A percentile compares a stretch with the other conserved stretches of the same genome.
Evolutionary conservation across 2,888 invertebrate genomes (phyloP).

Genomic region (Disparrhopalites patrizii): DNA sequence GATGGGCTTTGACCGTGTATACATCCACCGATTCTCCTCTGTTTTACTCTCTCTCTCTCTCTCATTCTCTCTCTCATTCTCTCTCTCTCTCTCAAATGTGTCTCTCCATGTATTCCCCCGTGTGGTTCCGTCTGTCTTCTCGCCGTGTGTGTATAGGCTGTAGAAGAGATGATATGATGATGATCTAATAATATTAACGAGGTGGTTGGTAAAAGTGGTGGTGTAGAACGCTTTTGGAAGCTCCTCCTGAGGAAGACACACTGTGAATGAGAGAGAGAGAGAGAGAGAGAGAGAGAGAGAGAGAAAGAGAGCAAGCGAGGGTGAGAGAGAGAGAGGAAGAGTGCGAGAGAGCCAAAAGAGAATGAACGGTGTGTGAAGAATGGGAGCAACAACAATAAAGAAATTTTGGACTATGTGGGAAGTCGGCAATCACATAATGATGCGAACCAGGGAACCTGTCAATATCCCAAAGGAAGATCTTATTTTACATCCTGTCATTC

Average conservation of each 20-base stretch:
- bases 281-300: too few species aligned
- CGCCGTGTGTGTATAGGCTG: too few species aligned
- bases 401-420: slow-evolving; percentile 33
- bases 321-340: not conserved
- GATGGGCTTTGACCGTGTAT: slow-evolving; percentile 15
- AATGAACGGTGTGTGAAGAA: slow-evolving; percentile 7
- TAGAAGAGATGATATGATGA: too few species aligned
- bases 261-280: too few species aligned
- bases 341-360: not conserved
- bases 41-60: too few species aligned
- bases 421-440: slow-evolving; percentile 35
- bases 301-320: not conserved
- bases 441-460: slow-evolving; percentile 35
- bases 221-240: too few species aligned
- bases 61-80: not conserved
- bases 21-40: not conserved
- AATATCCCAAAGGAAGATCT: slow-evolving; percentile 34
- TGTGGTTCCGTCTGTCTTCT: too few species aligned
- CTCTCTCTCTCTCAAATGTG: too few species aligned
- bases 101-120: too few species aligned
- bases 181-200: too few species aligned
- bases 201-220: too few species aligned
- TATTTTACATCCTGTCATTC: slow-evolving; percentile 40
- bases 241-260: not conserved
- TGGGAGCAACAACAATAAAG: slow-evolving; percentile 31